Conservation (phyloP, 2,113 vertebrate species). For the Phyllostomus discolor region DNA sequence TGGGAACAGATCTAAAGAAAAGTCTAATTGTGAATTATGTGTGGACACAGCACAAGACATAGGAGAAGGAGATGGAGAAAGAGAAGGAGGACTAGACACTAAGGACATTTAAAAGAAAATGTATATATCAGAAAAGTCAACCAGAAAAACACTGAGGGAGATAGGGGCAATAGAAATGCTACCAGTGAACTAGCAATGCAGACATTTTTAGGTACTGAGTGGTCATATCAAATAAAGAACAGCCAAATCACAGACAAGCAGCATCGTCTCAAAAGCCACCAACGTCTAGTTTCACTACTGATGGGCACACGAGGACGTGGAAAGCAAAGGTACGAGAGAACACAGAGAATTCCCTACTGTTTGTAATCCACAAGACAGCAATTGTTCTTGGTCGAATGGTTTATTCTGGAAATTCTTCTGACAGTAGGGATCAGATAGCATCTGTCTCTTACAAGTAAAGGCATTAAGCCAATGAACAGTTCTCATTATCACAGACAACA, state of each 20-base stretch:
- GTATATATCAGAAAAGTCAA: neutral
- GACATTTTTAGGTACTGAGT: neutral
- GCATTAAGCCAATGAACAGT: slow-evolving; percentile 50
- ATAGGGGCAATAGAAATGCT: neutral
- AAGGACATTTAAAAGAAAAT: neutral
- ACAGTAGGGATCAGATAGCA: slow-evolving; percentile 64
- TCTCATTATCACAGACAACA: slow-evolving; percentile 61
- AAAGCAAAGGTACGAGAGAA: neutral
- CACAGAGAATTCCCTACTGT: slow-evolving; percentile 30
- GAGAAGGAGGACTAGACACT: neutral
- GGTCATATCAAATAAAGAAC: neutral
- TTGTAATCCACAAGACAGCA: slow-evolving; percentile 47
- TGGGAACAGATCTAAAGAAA: neutral
- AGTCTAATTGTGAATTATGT: neutral
- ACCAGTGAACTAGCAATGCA: neutral
- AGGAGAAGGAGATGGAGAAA: neutral
- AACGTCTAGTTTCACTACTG: neutral
- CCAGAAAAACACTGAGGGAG: neutral
- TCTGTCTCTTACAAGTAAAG: slow-evolving; percentile 61
- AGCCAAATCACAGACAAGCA: neutral
- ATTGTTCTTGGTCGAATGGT: slow-evolving; percentile 60
- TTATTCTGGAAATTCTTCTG: slow-evolving; percentile 69
- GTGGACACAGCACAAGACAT: neutral
- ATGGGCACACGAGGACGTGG: neutral
- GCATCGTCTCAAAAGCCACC: neutral